Evolutionary conservation across 2,113 vertebrate species (phyloP), one percentile per base, ranked within the genome.

Genomic region (Entomyzon cyanotis): DNA sequence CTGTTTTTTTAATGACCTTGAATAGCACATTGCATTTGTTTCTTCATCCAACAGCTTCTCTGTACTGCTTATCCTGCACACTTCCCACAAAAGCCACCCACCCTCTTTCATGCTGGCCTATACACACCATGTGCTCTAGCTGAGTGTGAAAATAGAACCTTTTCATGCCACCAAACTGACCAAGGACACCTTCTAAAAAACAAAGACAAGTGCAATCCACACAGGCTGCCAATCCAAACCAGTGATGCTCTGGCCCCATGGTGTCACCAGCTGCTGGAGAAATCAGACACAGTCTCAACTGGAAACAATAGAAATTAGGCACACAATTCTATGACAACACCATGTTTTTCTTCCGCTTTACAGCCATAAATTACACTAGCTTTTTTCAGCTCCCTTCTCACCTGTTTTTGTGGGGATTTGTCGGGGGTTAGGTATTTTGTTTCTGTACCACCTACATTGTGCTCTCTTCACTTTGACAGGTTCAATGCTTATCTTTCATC

Each of bases 161-260:
- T 62, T 21, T 16, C 30, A 21, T n/a, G 33, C 10, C 64, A 84
- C 15, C 28, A 62, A 35, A 35, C 15, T 42, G 35, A 31, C 35
- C 23, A 58, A 87, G 39, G 28, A 50, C 24, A 49, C 15, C 30
- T 63, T 59, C 42, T 77, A 50, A 69, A 67, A 53, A 33, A 33
- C 24, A 65, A 77, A 64, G 9, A 28, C 27, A 68, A 77, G 8
- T 2, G 6, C 39, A 84, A 44, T 24, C 15, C 16, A 65, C 70
- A 44, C 11, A 19, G 55, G 56, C 12, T 73, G 42, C 17, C 12
- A 53, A 15, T 9, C 33, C 68, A 79, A 75, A 73, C 14, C 37
- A 41, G 5, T 0, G 3, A 47, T 3, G 1, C 28, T 83, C 21
- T 53, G 35, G n/a, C 27, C 23, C 37, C 10, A 2, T 8, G 10